A percentile compares a stretch with the other conserved stretches of the same genome.
Evolutionary conservation across 2,113 vertebrate species (phyloP).

Genomic region (Urocitellus parryii): DNA sequence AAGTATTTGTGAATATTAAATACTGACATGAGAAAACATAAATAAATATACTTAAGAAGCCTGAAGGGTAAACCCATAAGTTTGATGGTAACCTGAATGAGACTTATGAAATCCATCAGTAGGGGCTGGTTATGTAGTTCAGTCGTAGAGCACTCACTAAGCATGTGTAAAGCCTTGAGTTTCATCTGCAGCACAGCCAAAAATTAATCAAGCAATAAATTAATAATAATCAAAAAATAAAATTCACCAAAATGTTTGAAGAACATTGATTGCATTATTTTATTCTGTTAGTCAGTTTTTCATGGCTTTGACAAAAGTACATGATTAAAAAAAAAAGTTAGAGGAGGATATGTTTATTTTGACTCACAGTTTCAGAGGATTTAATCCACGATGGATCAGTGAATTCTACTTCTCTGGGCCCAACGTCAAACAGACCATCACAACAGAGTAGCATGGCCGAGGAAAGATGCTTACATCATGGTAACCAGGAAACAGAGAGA

Average conservation of each 20-base stretch:
- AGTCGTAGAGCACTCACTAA: no score
- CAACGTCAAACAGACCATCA: no score
- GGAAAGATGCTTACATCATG: no score
- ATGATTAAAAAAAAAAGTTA: no score
- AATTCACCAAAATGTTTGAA: not conserved
- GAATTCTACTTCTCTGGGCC: no score
- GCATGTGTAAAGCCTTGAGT: not conserved
- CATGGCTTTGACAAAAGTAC: no score
- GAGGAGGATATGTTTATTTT: no score
- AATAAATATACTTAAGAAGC: not conserved
- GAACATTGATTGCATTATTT: not conserved
- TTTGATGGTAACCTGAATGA: not conserved
- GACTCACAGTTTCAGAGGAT: no score
- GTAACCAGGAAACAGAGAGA: no score
- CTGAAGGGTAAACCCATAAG: not conserved
- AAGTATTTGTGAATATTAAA: not conserved
- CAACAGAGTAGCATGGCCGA: no score
- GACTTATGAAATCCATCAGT: not conserved
- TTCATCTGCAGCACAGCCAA: not conserved
- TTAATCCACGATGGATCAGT: no score
- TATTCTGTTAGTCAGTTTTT: not conserved
- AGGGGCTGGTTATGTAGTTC: no score
- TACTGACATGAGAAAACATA: not conserved
- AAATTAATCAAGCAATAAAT: not conserved
- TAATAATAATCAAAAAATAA: not conserved